Evolutionary conservation across 2,888 invertebrate genomes (phyloP).

Genomic region (Dynastes hyllus): DNA sequence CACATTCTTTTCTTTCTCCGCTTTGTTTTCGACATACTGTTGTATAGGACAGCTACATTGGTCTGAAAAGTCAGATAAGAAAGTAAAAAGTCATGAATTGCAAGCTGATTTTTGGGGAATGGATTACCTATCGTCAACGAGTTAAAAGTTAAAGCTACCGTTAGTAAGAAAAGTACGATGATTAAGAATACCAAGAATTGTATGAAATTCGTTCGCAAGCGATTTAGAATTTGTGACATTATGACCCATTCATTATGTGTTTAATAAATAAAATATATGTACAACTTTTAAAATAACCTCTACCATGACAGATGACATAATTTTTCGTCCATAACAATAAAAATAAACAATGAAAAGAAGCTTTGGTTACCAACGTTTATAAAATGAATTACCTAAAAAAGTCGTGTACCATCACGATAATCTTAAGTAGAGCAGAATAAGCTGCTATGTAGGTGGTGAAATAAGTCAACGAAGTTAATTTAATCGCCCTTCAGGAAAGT

Average conservation of each 20-base stretch:
- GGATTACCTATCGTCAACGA: slow-evolving; percentile 65
- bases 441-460: too few species aligned
- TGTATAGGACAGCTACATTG: slow-evolving; percentile 62
- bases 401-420: too few species aligned
- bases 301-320: neutral
- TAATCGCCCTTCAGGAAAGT: too few species aligned
- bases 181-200: slow-evolving; percentile 59
- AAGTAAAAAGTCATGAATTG: slow-evolving; percentile 6
- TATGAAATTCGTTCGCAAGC: slow-evolving; percentile 51
- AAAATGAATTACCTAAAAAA: too few species aligned
- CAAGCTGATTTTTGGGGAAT: neutral
- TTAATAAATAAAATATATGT: slow-evolving; percentile 21
- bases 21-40: slow-evolving; percentile 54
- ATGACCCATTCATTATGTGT: slow-evolving; percentile 49
- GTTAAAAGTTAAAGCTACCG: slow-evolving; percentile 63
- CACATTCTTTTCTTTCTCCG: slow-evolving; percentile 52
- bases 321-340: neutral
- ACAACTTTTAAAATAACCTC: slow-evolving; percentile 8
- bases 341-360: neutral
- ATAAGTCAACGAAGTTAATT: too few species aligned
- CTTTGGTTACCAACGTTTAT: too few species aligned
- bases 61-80: slow-evolving; percentile 60
- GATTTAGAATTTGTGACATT: slow-evolving; percentile 54
- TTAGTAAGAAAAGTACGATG: slow-evolving; percentile 60
- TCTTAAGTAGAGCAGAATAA: too few species aligned